These are phyloP conservation scores for Malurus cyaneus DNA, from an alignment of 2,113 vertebrate species.

Conservation along the genomic window DNA sequence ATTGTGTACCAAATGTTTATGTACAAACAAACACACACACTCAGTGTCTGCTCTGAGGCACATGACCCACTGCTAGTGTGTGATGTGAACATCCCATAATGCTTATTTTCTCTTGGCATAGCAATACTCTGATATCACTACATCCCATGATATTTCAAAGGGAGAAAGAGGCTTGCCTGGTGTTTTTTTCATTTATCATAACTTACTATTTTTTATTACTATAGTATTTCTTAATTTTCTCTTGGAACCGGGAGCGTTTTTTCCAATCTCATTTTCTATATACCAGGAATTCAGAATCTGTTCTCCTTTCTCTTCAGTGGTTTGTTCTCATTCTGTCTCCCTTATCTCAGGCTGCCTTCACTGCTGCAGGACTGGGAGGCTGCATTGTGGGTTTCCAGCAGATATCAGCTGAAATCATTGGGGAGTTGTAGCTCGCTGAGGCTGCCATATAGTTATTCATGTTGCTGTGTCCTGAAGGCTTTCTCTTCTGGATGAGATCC, in stretches of 20 bases:
- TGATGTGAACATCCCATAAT: neutral
- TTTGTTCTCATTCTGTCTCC: neutral
- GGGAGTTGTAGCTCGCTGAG: neutral
- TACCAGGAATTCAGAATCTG: neutral
- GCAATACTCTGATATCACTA: neutral
- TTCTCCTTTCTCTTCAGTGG: neutral
- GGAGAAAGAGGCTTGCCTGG: neutral
- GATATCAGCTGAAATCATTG: neutral
- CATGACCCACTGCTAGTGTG: accelerated
- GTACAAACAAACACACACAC: too few relatives aligned
- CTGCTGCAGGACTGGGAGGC: neutral
- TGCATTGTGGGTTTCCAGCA: neutral
- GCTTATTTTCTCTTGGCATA: neutral
- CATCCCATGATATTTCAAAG: neutral
- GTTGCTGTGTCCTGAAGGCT: neutral
- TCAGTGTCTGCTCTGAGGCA: neutral
- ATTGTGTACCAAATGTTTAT: neutral
- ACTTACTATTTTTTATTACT: neutral
- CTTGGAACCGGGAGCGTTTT: neutral
- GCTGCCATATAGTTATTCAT: neutral
- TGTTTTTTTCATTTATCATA: neutral
- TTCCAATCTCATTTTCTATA: neutral
- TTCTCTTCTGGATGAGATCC: neutral
- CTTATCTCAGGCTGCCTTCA: neutral
- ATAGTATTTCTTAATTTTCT: neutral